phyloP scores from a whole-genome alignment of 2,797 vertebrate species.

The Melanotaenia nigrans region DNA sequence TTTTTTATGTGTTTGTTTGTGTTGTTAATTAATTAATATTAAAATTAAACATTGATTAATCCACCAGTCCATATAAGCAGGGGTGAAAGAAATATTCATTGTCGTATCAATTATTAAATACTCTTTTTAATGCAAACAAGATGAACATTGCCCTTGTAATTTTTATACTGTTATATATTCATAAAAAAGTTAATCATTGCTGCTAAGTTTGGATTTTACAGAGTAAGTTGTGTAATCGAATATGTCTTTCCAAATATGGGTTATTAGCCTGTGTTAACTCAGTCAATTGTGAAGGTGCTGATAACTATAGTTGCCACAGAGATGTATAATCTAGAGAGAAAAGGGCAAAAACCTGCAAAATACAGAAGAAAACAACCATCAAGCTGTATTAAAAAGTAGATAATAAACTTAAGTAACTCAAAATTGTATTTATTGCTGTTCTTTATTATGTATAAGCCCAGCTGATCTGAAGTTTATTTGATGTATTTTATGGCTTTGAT shows the following conservation, averaged over 20 bases:
- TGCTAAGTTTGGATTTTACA: no score
- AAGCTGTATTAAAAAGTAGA: background rate
- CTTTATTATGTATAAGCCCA: background rate
- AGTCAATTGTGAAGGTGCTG: background rate
- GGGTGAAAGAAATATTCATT: background rate
- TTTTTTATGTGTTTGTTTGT: background rate
- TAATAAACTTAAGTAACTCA: background rate
- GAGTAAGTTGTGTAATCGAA: background rate
- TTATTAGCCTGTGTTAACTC: background rate
- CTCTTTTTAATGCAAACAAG: no score
- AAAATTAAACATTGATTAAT: background rate
- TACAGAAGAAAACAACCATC: background rate
- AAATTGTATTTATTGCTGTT: background rate
- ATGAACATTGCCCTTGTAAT: no score
- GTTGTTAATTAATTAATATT: background rate
- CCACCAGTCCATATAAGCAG: background rate
- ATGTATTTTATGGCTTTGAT: slow-evolving; percentile 1
- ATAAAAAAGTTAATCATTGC: no score
- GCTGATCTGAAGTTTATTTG: background rate
- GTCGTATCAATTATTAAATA: no score
- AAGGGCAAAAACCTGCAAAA: background rate
- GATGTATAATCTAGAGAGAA: background rate
- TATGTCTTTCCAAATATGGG: background rate
- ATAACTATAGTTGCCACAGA: background rate
- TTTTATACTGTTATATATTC: no score